Conservation (phyloP, 53 echinoderm and acorn worm species). For the Holothuria scabra region DNA sequence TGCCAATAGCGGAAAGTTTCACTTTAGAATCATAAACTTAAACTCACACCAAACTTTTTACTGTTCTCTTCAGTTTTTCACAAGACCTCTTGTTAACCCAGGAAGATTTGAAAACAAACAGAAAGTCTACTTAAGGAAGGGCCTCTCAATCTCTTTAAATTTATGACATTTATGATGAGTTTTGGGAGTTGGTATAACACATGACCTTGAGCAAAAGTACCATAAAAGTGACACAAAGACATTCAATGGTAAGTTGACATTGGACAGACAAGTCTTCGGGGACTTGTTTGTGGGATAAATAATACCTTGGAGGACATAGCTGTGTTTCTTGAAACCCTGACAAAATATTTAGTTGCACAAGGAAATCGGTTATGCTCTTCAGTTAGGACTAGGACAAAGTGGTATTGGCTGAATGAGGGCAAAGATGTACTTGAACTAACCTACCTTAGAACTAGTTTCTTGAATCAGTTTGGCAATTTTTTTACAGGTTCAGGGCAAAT, state of each 20-base stretch:
- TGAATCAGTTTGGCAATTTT: too few species aligned
- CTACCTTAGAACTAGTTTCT: too few species aligned
- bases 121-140: slow-evolving; percentile 15
- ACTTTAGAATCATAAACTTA: too few species aligned
- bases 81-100: too few species aligned
- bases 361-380: not conserved
- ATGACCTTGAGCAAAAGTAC: slow-evolving; percentile 7
- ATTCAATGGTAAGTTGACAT: not conserved
- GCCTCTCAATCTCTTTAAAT: slow-evolving; percentile 11
- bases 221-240: slow-evolving; percentile 5
- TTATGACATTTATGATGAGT: slow-evolving; percentile 9
- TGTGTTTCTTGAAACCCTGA: too few species aligned
- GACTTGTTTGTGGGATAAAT: slow-evolving; percentile 13
- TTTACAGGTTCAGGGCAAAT: too few species aligned
- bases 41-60: too few species aligned
- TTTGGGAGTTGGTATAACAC: slow-evolving; percentile 11
- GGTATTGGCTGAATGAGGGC: not conserved
- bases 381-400: not conserved
- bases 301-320: not conserved
- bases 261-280: slow-evolving; percentile 4
- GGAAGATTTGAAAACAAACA: slow-evolving; percentile 27
- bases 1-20: too few species aligned
- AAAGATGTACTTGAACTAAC: not conserved
- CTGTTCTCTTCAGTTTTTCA: too few species aligned
- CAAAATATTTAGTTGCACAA: too few species aligned